A percentile compares a stretch with the other conserved stretches of the same genome.
Evolutionary conservation across 2,888 invertebrate species (phyloP).

Genomic region (Drosophila eohydei): DNA sequence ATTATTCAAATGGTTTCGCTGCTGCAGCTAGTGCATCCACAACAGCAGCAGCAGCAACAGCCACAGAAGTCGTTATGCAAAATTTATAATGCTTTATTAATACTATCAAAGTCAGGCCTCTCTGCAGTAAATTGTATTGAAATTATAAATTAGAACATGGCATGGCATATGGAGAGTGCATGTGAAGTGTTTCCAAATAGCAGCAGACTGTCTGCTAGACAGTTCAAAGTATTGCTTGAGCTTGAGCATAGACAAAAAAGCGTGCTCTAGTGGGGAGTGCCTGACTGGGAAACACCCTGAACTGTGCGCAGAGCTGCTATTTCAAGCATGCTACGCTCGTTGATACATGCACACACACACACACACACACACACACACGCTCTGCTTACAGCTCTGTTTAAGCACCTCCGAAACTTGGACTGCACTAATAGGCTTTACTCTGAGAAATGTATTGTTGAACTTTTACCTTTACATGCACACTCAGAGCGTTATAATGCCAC

Average conservation of each 20-base stretch:
- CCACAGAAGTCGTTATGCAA: constrained; percentile 17
- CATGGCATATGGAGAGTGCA: neutral
- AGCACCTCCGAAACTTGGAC: too few species aligned
- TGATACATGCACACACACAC: too few species aligned
- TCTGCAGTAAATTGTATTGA: neutral
- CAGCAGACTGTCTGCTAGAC: neutral
- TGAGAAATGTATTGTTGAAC: too few species aligned
- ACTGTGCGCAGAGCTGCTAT: neutral
- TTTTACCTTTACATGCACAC: too few species aligned
- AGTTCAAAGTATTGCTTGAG: neutral
- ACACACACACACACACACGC: too few species aligned
- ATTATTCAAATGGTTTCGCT: constrained; percentile 68
- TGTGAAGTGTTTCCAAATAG: neutral
- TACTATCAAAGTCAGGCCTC: constrained; percentile 20
- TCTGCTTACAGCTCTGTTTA: too few species aligned
- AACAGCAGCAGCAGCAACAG: neutral
- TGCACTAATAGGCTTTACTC: neutral
- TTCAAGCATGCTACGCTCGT: too few species aligned
- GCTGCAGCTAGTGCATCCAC: constrained; percentile 7
- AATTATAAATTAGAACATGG: neutral
- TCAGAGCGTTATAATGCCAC: neutral
- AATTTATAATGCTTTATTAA: constrained; percentile 36
- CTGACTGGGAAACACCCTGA: neutral
- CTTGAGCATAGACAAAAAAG: neutral
- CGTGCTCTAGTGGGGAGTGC: neutral